Conservation (phyloP, 2,113 vertebrate genomes). For the Dasypus novemcinctus region DNA sequence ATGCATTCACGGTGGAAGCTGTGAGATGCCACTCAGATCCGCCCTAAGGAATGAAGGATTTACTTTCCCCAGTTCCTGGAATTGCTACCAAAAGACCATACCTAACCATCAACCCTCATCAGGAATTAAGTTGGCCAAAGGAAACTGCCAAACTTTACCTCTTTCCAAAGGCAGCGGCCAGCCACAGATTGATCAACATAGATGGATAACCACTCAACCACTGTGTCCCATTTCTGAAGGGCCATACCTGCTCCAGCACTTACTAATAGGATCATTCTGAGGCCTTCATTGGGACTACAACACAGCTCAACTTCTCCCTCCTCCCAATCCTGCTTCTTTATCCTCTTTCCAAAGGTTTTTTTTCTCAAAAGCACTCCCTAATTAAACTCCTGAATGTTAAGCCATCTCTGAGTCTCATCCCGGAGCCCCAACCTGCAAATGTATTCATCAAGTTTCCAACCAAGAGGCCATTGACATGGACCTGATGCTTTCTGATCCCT, state of each 20-base stretch:
- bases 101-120: not conserved
- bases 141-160: not conserved
- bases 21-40: not conserved
- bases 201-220: not conserved
- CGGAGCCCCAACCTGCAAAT: not conserved
- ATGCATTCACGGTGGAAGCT: not conserved
- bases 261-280: not conserved
- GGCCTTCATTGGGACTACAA: not conserved
- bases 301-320: fast-evolving
- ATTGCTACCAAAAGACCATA: not conserved
- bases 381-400: not conserved
- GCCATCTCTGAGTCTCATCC: not conserved
- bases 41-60: not conserved
- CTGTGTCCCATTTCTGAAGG: not conserved
- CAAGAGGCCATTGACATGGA: not conserved
- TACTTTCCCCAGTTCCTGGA: not conserved
- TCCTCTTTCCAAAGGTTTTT: not conserved
- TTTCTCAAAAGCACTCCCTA: not conserved
- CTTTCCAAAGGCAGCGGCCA: not conserved
- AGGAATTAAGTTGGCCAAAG: not conserved
- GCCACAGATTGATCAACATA: fast-evolving
- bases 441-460: not conserved
- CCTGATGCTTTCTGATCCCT: not conserved
- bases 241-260: not conserved
- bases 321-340: not conserved